Evolutionary conservation across 2,888 invertebrate species (phyloP), one percentile per base, ranked within the genome.

Genomic region (Ophion costatus): DNA sequence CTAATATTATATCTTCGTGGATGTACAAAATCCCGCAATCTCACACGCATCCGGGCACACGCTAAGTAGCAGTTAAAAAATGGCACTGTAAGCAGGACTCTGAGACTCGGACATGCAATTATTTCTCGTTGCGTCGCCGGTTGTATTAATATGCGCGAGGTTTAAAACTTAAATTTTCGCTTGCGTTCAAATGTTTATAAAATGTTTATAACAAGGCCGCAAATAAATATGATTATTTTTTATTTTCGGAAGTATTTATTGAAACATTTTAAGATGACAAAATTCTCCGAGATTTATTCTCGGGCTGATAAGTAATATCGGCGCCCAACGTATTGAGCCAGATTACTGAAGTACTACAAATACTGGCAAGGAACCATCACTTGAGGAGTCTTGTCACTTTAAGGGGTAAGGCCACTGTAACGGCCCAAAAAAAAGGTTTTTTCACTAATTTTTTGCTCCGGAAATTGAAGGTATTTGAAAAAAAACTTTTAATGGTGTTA

Each of bases 41-140:
- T 80, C 73, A 42, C 73, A 80, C 78, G 69, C 78, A 78, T 78
- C 70, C 61, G 33, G 78, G 78, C 78, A 78, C 78, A 78, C 80
- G 80, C 42, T 80, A 80, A 80, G 73, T 66, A 80, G 57, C 20
- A 57, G 80, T 80, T 80, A 42, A 73, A 80, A 80, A 80, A 22
- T 45, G 42, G 66, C 80, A 80, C 29, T 80, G 66, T 38, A 51
- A 73, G 29, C 42, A 20, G 64, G 66, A 73, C 73, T 56, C 59
- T 73, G 73, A 57, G 73, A 59, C 66, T 71, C 33, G 22, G 33
- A 51, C 61, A 61, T 61, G 66, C 66, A 73, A 80, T 80, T 73
- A 73, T 56, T 61, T 57, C n/a, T 73, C 33, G 66, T 80, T 66
- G 66, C 73, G 42, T 80, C 66, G 73, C 45, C 73, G 42, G 59